These are phyloP conservation scores for Willisornis vidua DNA, from an alignment of 2,113 vertebrate genomes.

Conservation along the genomic window DNA sequence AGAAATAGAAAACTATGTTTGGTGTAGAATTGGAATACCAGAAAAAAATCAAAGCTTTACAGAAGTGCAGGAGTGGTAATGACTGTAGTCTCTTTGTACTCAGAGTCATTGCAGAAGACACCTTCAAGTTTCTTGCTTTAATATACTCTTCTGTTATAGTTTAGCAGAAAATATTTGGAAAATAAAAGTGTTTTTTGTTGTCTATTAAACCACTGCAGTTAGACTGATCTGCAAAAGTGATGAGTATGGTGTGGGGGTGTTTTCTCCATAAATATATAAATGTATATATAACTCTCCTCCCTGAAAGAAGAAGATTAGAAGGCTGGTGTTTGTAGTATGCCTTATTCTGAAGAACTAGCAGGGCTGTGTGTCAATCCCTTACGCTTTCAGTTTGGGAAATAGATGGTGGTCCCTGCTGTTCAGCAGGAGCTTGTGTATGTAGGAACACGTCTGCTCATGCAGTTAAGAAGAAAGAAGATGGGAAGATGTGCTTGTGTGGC, in stretches of 20 bases:
- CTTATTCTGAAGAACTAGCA: not conserved
- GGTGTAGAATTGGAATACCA: not conserved
- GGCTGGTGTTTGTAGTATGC: not conserved
- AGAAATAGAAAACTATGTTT: not conserved
- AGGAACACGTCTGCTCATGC: not conserved
- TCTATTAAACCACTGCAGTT: not conserved
- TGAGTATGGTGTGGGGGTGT: not conserved
- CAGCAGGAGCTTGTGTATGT: not conserved
- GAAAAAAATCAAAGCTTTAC: not conserved
- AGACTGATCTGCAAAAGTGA: not conserved
- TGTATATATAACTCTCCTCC: not conserved
- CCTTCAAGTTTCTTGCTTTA: conserved; percentile 8
- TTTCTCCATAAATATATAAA: not conserved
- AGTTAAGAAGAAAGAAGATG: not conserved
- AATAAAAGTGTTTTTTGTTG: not conserved
- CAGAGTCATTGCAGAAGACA: not conserved
- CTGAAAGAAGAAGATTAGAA: not conserved
- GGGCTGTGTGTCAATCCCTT: not conserved
- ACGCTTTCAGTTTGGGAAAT: not conserved
- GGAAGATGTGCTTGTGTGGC: not conserved
- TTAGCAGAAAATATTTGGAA: not conserved
- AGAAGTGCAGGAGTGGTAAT: not conserved
- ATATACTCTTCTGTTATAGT: not conserved
- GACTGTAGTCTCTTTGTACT: conserved; percentile 1
- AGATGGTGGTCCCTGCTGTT: not conserved